Base-by-base conservation (phyloP, 1,140 invertebrate genomes). In the Drosophila rufa region DNA sequence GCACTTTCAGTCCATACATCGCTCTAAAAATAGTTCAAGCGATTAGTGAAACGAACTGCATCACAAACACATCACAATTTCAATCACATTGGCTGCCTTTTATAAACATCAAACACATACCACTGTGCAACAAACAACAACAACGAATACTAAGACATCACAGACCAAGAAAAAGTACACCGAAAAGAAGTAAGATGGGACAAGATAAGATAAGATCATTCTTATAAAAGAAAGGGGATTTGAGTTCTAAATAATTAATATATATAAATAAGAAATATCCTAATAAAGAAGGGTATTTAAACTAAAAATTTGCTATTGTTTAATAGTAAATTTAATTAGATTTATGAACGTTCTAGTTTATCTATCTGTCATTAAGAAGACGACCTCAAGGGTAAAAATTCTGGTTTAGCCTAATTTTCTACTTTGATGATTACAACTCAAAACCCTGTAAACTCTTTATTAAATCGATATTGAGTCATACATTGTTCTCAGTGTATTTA, bases 91-190 rank as follows among this genome's bases (percentile, higher is more conserved):
- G 19, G 22, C 59, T 56, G n/a, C 14, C 25, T 38, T 25, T n/a
- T 5, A 46, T 27, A 15, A 50, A 61, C 59, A 53, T 77, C 9
- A 30, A 55, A 38, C 42, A 12, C 50, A 55, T 45, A 79, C 83
- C 83, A 87, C 82, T 75, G 75, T 82, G 55, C 45, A 42, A 30
- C 15, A 48, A 69, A 45, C 8, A 62, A 73, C 58, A 73, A 58
- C 65, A 59, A 60, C 64, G 19, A 69, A 36, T 22, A 60, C 74
- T 30, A 62, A 45, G 66, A 55, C 48, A 47, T 62, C 48, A 47
- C 42, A 40, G 36, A 33, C 48, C 65, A 70, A 46, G 47, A 42
- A 69, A 69, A 38, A 57, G n/a, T 30, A 48, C 48, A 57, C 42
- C 22, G 17, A 36, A 36, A 60, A 27, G 12, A 56, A 25, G 51